Base-by-base conservation (phyloP, 1,140 invertebrate species). In the Drosophila cardini region DNA sequence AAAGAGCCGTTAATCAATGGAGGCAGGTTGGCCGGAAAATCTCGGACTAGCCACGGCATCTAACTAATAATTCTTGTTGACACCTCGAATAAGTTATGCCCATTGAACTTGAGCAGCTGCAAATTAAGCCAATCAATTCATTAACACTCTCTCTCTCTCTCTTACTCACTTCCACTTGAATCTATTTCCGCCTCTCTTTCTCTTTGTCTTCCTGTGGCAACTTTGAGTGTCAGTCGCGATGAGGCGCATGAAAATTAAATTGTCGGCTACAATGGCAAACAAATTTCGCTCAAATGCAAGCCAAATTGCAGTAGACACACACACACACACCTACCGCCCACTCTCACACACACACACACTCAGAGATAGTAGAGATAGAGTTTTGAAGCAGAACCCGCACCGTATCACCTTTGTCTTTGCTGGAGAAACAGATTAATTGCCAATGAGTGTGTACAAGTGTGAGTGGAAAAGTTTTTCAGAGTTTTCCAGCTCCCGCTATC, bases 101-200 rank as follows among this genome's bases (percentile, higher is more conserved):
- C 76, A 72, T 76, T 82, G 68, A 74, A 77, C 76, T 84, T 72
- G 48, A 72, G 53, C 56, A 50, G 56, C 18, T 53, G 60, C 62
- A 55, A 82, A 87, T 89, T 89, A 87, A 87, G 84, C 78, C 82
- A 89, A 87, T 87, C 84, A 87, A 87, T 87, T 87, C 83, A 87
- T 87, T 87, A 80, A 71, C 79, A 55, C 52, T 43, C 34, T 18
- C 18, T 11, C 6, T 21, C 30, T 38, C 9, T 15, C 15, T 32
- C 55, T 42, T 42, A 34, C 7, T 10, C 38, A 42, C 13, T 15
- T 26, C 18, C 4, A 21, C 6, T 15, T 34, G 8, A n/a, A 16
- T 1, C 11, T 9, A 15, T n/a, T 11, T 4, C 42, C 11, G 3
- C 11, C 48, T 18, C 48, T 18, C 45, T 16, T 13, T 18, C 53